Evolutionary conservation across 2,113 vertebrate genomes (phyloP), one percentile per base, ranked within the genome.

Genomic region (Phylloscopus trochilus): DNA sequence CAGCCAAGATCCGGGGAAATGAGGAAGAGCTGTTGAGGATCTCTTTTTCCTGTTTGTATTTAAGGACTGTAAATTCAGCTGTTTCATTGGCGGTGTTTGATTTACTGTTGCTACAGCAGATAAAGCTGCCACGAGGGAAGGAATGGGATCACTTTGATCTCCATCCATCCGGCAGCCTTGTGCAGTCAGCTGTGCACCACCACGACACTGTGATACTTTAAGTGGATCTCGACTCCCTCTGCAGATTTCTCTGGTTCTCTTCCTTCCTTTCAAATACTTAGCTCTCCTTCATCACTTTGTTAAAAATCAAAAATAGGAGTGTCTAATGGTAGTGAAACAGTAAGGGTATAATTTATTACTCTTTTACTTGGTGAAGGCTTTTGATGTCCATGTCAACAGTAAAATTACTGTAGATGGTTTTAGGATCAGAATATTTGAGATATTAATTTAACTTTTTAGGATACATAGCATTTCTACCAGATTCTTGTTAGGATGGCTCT

Each of bases 141-240:
- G 46, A 56, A 84, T 58, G 37, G n/a, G 73, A 89, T 73, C 26
- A 10, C 78, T 93, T 93, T 84, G 82, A 83, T 90, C 51, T 68
- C 44, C 8, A 8, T 35, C 60, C 74, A 44, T 59, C 68, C 0
- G 0, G 88, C 69, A 89, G 73, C 43, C 44, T 56, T 47, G 49
- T 39, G 74, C 72, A 56, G 47, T 70, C 47, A 89, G 78, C 56
- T 33, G 9, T 68, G 52, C 8, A 20, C 27, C 43, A 56, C 27
- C 53, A 44, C 1, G 0, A 10, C 23, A 11, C 55, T 59, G 43
- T 7, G 3, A 43, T n/a, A 24, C 1, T 6, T 85, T 46, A 21
- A 46, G 44, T 28, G 55, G 31, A 66, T 86, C 41, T 87, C 0
- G 0, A 72, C 35, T 91, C 35, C 35, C 33, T 72, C 58, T 91